These are phyloP conservation scores for Drosophila nigritarsus DNA, from an alignment of 2,888 invertebrate genomes.

Conservation along the genomic window DNA sequence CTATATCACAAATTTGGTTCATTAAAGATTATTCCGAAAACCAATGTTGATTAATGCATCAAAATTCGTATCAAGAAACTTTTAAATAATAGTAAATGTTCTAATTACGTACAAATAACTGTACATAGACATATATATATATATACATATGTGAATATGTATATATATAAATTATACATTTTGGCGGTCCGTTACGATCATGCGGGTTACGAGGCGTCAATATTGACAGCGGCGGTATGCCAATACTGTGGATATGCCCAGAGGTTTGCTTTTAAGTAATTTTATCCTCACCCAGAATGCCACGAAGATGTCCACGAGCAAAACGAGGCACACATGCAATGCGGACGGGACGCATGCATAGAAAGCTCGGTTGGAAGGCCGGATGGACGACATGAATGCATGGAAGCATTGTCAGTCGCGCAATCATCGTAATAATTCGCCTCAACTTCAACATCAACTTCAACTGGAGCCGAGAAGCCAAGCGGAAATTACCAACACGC, in stretches of 20 bases:
- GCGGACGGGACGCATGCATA: slow-evolving; percentile 50
- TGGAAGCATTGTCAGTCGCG: slow-evolving; percentile 79
- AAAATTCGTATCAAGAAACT: not conserved
- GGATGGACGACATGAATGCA: slow-evolving; percentile 75
- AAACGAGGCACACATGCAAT: slow-evolving; percentile 64
- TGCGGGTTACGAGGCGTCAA: slow-evolving; percentile 73
- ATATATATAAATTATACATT: slow-evolving; percentile 9
- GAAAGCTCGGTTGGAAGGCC: slow-evolving; percentile 51
- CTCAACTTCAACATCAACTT: slow-evolving; percentile 58
- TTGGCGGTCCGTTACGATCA: slow-evolving; percentile 58
- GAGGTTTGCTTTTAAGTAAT: slow-evolving; percentile 72
- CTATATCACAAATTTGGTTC: not conserved
- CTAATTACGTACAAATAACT: not conserved
- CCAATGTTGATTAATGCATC: not conserved
- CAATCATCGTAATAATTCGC: slow-evolving; percentile 80
- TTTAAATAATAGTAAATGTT: not conserved
- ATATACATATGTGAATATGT: too few species aligned
- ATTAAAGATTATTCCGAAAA: not conserved
- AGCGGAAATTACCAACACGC: slow-evolving; percentile 83
- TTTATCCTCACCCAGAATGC: slow-evolving; percentile 79
- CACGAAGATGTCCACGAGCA: slow-evolving; percentile 74
- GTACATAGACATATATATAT: too few species aligned
- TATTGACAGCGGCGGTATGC: slow-evolving; percentile 76
- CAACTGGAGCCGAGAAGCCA: slow-evolving; percentile 65
- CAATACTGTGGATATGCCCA: slow-evolving; percentile 72